Conservation (phyloP, 2,797 vertebrate genomes). For the Sebastes diaconus region DNA sequence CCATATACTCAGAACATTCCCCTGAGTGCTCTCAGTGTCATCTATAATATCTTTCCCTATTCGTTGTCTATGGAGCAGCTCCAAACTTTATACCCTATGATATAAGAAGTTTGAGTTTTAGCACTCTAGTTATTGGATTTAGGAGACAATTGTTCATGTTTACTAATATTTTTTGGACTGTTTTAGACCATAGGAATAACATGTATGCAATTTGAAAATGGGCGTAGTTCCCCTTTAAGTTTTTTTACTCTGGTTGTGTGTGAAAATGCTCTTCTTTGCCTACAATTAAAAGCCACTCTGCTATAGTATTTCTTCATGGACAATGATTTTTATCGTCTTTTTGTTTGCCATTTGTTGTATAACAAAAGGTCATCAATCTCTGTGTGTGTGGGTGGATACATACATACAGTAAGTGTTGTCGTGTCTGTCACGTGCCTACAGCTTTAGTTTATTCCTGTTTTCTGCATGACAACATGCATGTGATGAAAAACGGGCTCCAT, state of each 20-base stretch:
- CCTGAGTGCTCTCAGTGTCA: too few species aligned
- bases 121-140: too few species aligned
- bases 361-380: not conserved
- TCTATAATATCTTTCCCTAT: too few species aligned
- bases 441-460: not conserved
- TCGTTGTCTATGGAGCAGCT: too few species aligned
- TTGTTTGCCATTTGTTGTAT: conserved; percentile 2
- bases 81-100: too few species aligned
- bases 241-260: conserved; percentile 18
- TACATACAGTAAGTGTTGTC: not conserved
- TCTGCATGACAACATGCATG: not conserved
- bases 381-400: not conserved
- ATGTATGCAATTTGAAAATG: too few species aligned
- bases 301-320: not conserved
- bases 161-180: too few species aligned
- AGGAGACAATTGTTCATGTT: too few species aligned
- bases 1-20: too few species aligned
- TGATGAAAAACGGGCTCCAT: conserved; percentile 3
- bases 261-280: conserved; percentile 29
- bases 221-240: not conserved
- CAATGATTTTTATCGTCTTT: not conserved
- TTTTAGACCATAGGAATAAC: too few species aligned
- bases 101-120: too few species aligned
- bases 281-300: conserved; percentile 15
- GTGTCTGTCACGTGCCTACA: not conserved